Base-by-base conservation (phyloP, 2,888 invertebrate genomes). In the Villa cingulata region DNA sequence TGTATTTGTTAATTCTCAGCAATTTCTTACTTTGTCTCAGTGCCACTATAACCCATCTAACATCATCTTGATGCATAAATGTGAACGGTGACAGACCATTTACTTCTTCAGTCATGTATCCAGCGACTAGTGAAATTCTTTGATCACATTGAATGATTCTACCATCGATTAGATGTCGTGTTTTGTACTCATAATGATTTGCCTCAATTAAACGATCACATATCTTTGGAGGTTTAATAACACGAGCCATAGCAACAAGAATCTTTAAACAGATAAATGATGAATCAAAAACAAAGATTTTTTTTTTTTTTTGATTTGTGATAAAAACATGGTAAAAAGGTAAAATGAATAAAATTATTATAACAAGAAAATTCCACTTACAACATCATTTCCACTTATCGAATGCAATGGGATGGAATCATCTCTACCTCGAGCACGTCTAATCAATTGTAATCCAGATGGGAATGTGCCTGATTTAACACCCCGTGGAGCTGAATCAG, bases 61-160 rank as follows among this genome's bases (percentile, higher is more conserved):
- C 85, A 71, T 92, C 91, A 56, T 90, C 87, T 62, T 80, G 78
- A 68, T 88, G 88, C 83, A 94, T 91, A 63, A 85, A 90, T 47
- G 81, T 78, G 67, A 92, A 94, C 12, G 90, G 90, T 53, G 86
- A 87, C 50, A 81, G 72, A n/a, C 90, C 90, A 12, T 82, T 79
- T 2, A 91, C 86, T 71, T 94, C 92, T 56, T 86, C 83, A 14
- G 85, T 82, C 81, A 92, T 80, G 62, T 89, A 89, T 4, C 92
- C 92, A 46, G 86, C 84, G 15, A 91, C 83, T 49, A 87, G 72
- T 9, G 91, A 87, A 61, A 92, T 89, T 61, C 90, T 80, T 63
- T 91, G 91, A 65, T 94, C 94, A 64, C 87, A 86, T 63, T 84
- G 88, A 43, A 91, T 81, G 55, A 94, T 90, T 41, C 84, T 77